Conservation (phyloP, 2,888 invertebrate genomes). For the Oscheius sp. region DNA sequence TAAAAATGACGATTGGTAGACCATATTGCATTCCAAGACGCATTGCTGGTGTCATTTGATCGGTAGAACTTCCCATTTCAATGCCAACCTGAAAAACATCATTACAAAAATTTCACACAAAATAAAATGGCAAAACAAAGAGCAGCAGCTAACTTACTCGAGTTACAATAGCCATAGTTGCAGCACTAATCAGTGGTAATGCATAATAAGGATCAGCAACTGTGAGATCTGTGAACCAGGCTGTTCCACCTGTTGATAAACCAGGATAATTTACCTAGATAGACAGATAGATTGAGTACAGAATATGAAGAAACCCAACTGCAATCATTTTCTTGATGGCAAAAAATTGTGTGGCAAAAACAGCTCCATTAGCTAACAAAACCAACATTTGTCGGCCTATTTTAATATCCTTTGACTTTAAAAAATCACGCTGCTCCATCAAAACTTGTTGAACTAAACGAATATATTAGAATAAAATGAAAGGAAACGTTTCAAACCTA, state of each 20-base stretch:
- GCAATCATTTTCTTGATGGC: constrained; percentile 88
- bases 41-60: constrained; percentile 65
- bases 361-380: constrained; percentile 79
- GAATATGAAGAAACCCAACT: constrained; percentile 75
- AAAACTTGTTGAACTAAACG: constrained; percentile 62
- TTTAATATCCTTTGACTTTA: constrained; percentile 61
- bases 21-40: constrained; percentile 66
- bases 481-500: constrained; percentile 41
- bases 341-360: constrained; percentile 92
- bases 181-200: constrained; percentile 86
- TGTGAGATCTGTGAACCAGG: constrained; percentile 93
- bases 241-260: constrained; percentile 86
- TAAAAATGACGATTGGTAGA: constrained; percentile 64
- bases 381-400: constrained; percentile 64
- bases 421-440: constrained; percentile 67
- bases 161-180: constrained; percentile 85
- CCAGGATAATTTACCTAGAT: constrained; percentile 84
- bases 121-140: no score
- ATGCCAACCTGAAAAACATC: constrained; percentile 58
- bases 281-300: no score
- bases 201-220: constrained; percentile 88
- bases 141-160: constrained; percentile 76
- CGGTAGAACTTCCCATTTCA: constrained; percentile 62
- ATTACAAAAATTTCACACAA: background rate
- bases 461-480: background rate